Percentiles rank a stretch among this genome's conserved stretches.
Conservation (phyloP, 1,140 invertebrate genomes). For the Bombus soroeensis region DNA sequence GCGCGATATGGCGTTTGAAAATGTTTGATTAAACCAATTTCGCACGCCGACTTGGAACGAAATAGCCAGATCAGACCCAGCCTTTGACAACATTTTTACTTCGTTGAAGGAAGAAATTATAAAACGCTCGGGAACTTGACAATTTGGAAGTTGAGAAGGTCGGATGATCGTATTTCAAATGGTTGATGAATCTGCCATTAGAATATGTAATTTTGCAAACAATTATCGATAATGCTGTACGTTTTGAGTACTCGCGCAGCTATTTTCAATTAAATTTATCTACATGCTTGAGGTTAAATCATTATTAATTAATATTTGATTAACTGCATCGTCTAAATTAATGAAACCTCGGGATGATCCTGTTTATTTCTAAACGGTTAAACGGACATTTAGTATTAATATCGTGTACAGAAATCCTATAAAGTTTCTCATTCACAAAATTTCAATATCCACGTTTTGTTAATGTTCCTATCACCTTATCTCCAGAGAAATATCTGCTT, state of each 20-base stretch:
- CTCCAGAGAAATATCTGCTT: too few relatives aligned
- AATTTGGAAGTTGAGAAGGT: too few relatives aligned
- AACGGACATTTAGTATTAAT: background rate
- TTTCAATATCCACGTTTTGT: background rate
- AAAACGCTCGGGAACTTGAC: background rate
- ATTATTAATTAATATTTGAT: constrained; percentile 24
- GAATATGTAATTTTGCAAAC: background rate
- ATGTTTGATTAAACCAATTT: too few relatives aligned
- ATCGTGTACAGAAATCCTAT: background rate
- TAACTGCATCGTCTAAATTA: constrained; percentile 9
- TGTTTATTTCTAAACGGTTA: constrained; percentile 7
- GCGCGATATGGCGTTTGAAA: too few relatives aligned
- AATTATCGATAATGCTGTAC: background rate
- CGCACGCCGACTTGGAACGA: too few relatives aligned
- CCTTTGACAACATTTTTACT: too few relatives aligned
- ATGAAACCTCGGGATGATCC: constrained; percentile 4
- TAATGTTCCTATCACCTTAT: too few relatives aligned
- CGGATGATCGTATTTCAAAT: too few relatives aligned
- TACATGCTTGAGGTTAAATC: background rate
- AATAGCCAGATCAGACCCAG: too few relatives aligned
- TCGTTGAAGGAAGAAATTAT: too few relatives aligned
- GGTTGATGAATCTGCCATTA: background rate
- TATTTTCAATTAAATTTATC: constrained; percentile 22
- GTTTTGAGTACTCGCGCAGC: background rate
- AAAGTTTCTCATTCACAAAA: background rate